A percentile compares a stretch with the other conserved stretches of the same genome.
phyloP scores from a whole-genome alignment of 2,797 vertebrate genomes.

The Sebastes hopkinsi region DNA sequence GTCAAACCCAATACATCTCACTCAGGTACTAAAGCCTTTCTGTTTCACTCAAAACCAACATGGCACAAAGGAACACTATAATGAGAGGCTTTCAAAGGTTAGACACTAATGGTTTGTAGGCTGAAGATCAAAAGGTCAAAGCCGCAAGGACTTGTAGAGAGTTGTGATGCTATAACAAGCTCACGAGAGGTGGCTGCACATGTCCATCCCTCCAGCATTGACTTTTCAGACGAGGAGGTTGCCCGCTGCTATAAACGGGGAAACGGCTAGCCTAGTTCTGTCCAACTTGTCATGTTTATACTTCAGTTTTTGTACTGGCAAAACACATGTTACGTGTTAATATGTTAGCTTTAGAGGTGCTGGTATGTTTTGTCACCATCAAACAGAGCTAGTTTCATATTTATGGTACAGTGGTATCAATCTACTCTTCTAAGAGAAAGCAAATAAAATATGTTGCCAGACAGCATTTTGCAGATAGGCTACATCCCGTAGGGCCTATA shows the following conservation, averaged over 20 bases:
- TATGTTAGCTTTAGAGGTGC: too few relatives aligned
- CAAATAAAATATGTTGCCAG: background rate
- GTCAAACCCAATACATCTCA: background rate
- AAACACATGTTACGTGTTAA: too few relatives aligned
- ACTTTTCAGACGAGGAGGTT: too few relatives aligned
- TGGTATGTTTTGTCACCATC: too few relatives aligned
- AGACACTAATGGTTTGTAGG: background rate
- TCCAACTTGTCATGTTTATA: too few relatives aligned
- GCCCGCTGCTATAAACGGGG: accelerated
- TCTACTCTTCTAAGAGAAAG: too few relatives aligned
- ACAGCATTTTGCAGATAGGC: background rate
- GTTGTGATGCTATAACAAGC: background rate
- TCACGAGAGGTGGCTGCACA: background rate
- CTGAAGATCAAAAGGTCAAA: constrained; percentile 9
- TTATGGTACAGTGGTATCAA: too few relatives aligned
- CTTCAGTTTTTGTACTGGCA: too few relatives aligned
- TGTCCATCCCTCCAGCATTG: background rate
- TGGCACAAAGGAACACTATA: background rate
- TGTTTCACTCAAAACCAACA: background rate
- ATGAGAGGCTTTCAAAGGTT: background rate
- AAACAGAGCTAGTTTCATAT: too few relatives aligned
- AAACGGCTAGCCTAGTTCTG: too few relatives aligned
- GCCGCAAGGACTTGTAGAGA: background rate
- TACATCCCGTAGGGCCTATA: background rate
- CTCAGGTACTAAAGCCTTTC: background rate